A percentile compares a stretch with the other conserved stretches of the same genome.
These are phyloP conservation scores for Sitta carolinensis DNA, from an alignment of 2,797 vertebrate species.

Conservation along the genomic window DNA sequence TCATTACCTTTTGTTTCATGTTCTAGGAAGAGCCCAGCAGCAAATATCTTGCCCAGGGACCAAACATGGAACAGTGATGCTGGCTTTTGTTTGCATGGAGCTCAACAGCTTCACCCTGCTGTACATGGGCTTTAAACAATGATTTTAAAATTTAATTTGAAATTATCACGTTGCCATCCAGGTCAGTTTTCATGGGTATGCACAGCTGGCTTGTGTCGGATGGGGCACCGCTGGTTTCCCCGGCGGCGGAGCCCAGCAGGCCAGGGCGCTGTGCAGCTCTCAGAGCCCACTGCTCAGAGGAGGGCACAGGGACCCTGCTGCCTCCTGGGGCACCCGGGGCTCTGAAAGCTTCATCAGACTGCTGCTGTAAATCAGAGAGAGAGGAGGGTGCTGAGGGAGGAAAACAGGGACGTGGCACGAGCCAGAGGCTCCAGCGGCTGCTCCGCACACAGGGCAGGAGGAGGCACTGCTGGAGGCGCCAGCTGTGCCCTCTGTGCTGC, in stretches of 20 bases:
- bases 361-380: background rate
- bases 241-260: background rate
- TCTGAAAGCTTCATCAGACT: background rate
- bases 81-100: background rate
- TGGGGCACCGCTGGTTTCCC: fast-evolving
- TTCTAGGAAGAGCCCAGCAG: background rate
- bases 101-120: background rate
- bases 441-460: fast-evolving
- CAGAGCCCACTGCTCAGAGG: fast-evolving
- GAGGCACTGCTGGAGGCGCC: background rate
- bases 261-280: background rate
- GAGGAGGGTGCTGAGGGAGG: fast-evolving
- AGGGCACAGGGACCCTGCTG: background rate
- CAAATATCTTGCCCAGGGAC: background rate
- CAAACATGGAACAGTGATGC: fast-evolving
- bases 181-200: background rate
- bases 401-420: fast-evolving
- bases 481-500: fast-evolving
- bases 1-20: background rate
- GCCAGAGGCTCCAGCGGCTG: background rate
- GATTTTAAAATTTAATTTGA: background rate
- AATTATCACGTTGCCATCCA: background rate
- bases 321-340: background rate
- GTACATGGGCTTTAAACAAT: background rate
- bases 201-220: fast-evolving